These are phyloP conservation scores for Bufo bufo DNA, from an alignment of 2,113 vertebrate genomes.

Conservation along the genomic window DNA sequence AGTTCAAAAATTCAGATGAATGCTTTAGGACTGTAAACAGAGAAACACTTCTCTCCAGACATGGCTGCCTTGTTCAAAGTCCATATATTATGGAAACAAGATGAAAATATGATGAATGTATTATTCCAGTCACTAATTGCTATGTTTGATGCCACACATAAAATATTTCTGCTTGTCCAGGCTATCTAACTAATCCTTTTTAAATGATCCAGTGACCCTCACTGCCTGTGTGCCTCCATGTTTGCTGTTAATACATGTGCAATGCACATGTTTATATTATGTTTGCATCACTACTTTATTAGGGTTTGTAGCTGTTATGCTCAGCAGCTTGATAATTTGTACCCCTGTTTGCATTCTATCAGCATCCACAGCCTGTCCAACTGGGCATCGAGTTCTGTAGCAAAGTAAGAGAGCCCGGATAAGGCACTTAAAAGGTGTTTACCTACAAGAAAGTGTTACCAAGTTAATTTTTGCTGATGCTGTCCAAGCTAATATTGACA, in stretches of 20 bases:
- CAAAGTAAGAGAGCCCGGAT: neutral
- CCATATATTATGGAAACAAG: neutral
- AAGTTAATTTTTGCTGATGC: no score
- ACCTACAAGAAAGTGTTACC: no score
- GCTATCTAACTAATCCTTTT: neutral
- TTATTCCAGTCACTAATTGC: neutral
- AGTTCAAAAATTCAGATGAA: neutral
- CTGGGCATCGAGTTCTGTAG: neutral
- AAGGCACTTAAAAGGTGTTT: neutral
- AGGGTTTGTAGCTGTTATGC: neutral
- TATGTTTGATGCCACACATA: neutral
- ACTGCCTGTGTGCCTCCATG: neutral
- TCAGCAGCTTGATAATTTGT: neutral
- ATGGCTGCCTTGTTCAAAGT: neutral
- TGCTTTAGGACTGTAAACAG: slow-evolving; percentile 13
- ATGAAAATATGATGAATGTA: neutral
- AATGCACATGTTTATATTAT: no score
- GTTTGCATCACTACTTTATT: no score
- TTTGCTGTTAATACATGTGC: no score
- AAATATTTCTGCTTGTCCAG: neutral
- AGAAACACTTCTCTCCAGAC: neutral
- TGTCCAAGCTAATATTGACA: no score
- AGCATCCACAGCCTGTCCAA: neutral
- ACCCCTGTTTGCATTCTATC: neutral
- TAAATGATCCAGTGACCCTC: neutral